These are phyloP conservation scores for Propithecus coquereli DNA, from an alignment of 2,113 vertebrate species.

Conservation along the genomic window DNA sequence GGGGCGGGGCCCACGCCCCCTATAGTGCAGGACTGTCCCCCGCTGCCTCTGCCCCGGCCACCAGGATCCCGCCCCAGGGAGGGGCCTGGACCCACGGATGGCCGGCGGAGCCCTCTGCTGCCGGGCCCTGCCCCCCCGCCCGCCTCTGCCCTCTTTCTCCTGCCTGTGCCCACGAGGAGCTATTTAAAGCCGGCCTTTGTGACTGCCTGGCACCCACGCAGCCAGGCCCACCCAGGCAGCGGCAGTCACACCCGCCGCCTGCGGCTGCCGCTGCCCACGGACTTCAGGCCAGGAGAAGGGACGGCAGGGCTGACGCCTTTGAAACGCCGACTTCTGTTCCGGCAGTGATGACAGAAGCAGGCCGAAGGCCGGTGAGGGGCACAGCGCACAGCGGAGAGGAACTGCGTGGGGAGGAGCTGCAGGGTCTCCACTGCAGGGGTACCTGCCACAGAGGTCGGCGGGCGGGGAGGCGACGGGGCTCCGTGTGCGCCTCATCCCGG, in stretches of 20 bases:
- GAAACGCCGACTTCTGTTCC: not conserved
- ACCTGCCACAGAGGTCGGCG: too few species aligned
- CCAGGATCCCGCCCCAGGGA: not conserved
- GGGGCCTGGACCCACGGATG: not conserved
- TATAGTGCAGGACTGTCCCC: fast-evolving
- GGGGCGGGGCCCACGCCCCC: fast-evolving
- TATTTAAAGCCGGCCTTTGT: conserved; percentile 66
- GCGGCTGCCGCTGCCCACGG: conserved; percentile 51
- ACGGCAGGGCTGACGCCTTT: not conserved
- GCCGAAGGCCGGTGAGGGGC: not conserved
- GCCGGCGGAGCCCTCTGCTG: fast-evolving
- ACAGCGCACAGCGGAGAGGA: not conserved
- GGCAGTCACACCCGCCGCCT: conserved; percentile 36
- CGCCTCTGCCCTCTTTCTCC: not conserved
- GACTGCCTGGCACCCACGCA: conserved; percentile 57
- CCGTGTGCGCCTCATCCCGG: fast-evolving
- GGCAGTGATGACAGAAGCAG: not conserved
- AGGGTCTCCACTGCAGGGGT: not conserved
- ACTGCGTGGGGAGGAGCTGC: not conserved
- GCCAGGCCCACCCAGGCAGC: conserved; percentile 45
- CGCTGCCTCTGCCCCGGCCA: not conserved
- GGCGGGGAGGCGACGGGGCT: not conserved
- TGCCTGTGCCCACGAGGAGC: conserved; percentile 19
- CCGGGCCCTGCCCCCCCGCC: not conserved
- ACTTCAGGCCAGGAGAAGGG: conserved; percentile 21